Evolutionary conservation across 1,140 invertebrate species (phyloP), one percentile per base, ranked within the genome.

Genomic region (Hycleus cichorii): DNA sequence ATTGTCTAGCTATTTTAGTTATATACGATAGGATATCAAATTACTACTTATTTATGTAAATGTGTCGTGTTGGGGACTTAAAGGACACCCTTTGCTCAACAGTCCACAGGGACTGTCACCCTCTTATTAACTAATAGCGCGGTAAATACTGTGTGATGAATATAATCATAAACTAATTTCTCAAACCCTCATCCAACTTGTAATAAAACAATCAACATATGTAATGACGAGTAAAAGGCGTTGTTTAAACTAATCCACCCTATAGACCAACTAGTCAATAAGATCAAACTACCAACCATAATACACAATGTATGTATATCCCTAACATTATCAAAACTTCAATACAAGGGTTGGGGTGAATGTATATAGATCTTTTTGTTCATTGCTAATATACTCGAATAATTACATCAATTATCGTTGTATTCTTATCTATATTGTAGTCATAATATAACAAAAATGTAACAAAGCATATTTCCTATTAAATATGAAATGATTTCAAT

Each of bases 141-240:
- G 70, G 70, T 71, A 71, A 71, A 71, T 70, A 71, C 70, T 65
- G 68, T 69, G 66, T 71, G 70, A 70, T 71, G 63, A 66, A 70
- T 69, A 64, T 71, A 71, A 71, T 71, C 68, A 69, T 70, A 71
- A 71, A 67, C 70, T 71, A 71, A 71, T 71, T 70, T 62, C 39
- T 51, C 52, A 61, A 61, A 51, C 67, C 68, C 68, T 59, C 45
- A 58, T 60, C 60, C 60, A 53, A 64, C 53, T 66, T 63, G 59
- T 70, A 68, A 71, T 71, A 71, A 71, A 71, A 71, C 68, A 71
- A 70, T 71, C 65, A 70, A 70, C 69, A 71, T 69, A 69, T 65
- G 64, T 70, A 67, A 69, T 64, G 62, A 47, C 44, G 32, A 55
- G 52, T 38, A 40, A 60, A 57, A 49, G 53, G 49, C 52, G 58